Evolutionary conservation across 1,140 invertebrate genomes (phyloP), one percentile per base, ranked within the genome.

Genomic region (Zeugodacus cucurbitae): DNA sequence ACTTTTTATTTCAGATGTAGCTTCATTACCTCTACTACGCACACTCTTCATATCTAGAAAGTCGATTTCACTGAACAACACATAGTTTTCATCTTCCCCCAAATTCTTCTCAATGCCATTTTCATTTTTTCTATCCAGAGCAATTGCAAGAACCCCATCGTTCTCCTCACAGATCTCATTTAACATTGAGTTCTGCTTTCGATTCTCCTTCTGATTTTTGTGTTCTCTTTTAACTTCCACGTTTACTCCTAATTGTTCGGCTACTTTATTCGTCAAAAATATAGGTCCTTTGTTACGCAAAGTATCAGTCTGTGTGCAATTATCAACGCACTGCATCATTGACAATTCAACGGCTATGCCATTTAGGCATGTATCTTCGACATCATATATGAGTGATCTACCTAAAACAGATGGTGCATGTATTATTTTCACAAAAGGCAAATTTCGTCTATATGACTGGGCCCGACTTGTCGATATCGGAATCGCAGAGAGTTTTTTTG

Each of bases 301-400:
- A 26, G n/a, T 26, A 34, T 82, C 74, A 26, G 74, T 82, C 26
- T 82, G 74, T 0, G 91, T 91, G 54, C 91, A 91, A 78, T 91
- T 92, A 89, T 92, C 91, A 57, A 91, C 90, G 62, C 91, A 89
- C 89, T 90, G 64, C 6, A 78, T 48, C 11, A n/a, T 5, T 34
- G n/a, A 14, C 10, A 48, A 10, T 82, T 2, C 2, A 22, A 4
- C n/a, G 37, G 6, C 20, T 14, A 82, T 11, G 2, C n/a, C 37
- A n/a, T n/a, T 37, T 26, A 17, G 17, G n/a, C 8, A 20, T 48
- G 29, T 20, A 20, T n/a, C 11, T 8, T 82, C n/a, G 26, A 11
- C 41, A 26, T 54, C 74, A 48, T 8, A 26, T 22, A 26, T 82
- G 26, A 37, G 44, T 48, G 37, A 26, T 82, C 11, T 41, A 11